A percentile compares a stretch with the other conserved stretches of the same genome.
These are phyloP conservation scores for Siderastrea siderea DNA, from an alignment of 92 coral and sea anemone genomes.

Conservation along the genomic window DNA sequence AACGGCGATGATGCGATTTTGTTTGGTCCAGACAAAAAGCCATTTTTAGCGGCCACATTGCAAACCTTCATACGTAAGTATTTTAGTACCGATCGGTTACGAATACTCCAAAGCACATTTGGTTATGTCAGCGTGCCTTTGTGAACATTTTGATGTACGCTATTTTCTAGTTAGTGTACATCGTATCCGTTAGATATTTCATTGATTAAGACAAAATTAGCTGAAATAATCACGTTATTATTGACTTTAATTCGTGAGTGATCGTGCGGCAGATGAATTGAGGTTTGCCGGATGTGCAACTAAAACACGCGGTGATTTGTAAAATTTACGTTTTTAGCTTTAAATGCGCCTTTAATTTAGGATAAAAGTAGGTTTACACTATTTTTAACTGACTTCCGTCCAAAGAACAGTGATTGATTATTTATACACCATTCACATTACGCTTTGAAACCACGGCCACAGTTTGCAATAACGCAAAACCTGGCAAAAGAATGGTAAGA, in stretches of 20 bases:
- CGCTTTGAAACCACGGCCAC: too few species aligned
- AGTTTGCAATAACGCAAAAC: too few species aligned
- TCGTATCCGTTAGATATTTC: not conserved
- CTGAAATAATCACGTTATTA: not conserved
- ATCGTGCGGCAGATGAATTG: too few species aligned
- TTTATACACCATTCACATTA: not conserved
- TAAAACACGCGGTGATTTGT: not conserved
- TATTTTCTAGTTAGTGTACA: not conserved
- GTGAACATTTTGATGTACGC: not conserved
- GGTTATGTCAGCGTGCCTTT: not conserved
- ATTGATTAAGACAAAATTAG: not conserved
- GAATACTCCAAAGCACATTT: not conserved
- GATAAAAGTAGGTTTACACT: not conserved
- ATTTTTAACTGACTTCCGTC: not conserved
- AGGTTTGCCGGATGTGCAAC: not conserved
- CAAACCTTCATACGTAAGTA: not conserved
- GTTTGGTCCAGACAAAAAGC: constrained; percentile 51
- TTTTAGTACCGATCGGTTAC: not conserved
- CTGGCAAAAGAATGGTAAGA: too few species aligned
- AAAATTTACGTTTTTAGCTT: not conserved
- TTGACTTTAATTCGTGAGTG: not conserved
- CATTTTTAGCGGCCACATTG: constrained; percentile 47
- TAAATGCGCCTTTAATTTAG: not conserved
- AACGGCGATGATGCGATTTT: constrained; percentile 40
- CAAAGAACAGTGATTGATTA: not conserved